A percentile compares a stretch with the other conserved stretches of the same genome.
phyloP scores from a whole-genome alignment of 2,888 invertebrate species.

The Malacosoma neustria region DNA sequence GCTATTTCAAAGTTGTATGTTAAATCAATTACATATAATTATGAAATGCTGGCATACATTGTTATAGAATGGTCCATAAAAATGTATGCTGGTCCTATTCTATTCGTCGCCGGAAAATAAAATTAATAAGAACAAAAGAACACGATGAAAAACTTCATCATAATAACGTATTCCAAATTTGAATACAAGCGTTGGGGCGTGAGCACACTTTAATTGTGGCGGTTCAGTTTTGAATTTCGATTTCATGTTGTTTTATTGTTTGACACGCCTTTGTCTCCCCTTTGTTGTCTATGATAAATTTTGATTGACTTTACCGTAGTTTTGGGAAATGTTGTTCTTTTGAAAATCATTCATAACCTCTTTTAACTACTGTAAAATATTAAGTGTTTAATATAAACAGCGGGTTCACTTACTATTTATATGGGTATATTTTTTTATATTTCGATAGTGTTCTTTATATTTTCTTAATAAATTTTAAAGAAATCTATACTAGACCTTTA shows the following conservation, averaged over 20 bases:
- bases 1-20: neutral
- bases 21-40: neutral
- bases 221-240: conserved; percentile 55
- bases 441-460: too few species aligned
- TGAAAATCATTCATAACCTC: neutral
- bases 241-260: conserved; percentile 51
- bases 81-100: neutral
- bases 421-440: too few species aligned
- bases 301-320: neutral
- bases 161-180: conserved; percentile 44
- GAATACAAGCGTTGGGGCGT: conserved; percentile 61
- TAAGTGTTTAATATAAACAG: too few species aligned
- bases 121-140: conserved; percentile 29
- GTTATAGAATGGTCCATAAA: neutral
- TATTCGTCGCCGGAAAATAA: neutral
- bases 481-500: too few species aligned
- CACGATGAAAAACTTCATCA: conserved; percentile 23
- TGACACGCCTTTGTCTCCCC: conserved; percentile 42
- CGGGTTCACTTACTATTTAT: too few species aligned
- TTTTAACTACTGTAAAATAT: too few species aligned
- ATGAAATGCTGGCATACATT: neutral
- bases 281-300: conserved; percentile 14
- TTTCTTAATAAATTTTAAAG: too few species aligned
- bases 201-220: conserved; percentile 48
- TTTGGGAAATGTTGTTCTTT: neutral